Conservation (phyloP, 2,113 vertebrate genomes). For the Reinhardtius hippoglossoides region DNA sequence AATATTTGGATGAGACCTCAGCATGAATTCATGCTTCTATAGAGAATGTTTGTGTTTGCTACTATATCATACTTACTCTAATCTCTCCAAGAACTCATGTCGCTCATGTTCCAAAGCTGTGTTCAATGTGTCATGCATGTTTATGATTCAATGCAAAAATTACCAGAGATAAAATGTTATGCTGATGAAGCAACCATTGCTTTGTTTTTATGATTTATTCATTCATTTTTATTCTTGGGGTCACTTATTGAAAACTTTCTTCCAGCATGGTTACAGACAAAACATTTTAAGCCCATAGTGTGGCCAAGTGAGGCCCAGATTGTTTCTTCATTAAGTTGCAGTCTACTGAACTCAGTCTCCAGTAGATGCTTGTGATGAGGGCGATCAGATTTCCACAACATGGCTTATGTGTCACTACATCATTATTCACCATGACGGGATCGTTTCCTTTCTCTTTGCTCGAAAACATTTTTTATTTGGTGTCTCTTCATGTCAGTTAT, state of each 20-base stretch:
- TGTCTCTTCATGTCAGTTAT: background rate
- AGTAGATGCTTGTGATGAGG: background rate
- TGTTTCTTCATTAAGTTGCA: background rate
- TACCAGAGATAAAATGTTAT: conserved; percentile 51
- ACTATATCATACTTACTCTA: conserved; percentile 23
- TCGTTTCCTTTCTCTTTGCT: background rate
- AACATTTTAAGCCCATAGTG: background rate
- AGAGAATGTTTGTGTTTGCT: conserved; percentile 34
- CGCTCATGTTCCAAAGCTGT: conserved; percentile 39
- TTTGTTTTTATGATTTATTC: conserved; percentile 29
- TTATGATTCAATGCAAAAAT: conserved; percentile 42
- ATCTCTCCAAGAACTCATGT: conserved; percentile 25
- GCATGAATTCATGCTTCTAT: conserved; percentile 29
- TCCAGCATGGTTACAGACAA: background rate
- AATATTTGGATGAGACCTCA: conserved; percentile 8
- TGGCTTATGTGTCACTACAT: conserved; percentile 6
- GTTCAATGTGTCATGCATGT: conserved; percentile 58
- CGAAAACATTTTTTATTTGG: background rate
- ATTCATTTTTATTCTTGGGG: background rate
- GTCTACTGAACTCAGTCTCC: background rate
- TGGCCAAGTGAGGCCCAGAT: background rate
- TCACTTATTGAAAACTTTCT: background rate
- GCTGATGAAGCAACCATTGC: conserved; percentile 31
- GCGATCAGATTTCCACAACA: background rate
- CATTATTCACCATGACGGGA: background rate